A percentile compares a stretch with the other conserved stretches of the same genome.
Evolutionary conservation across 2,113 vertebrate genomes (phyloP).

Genomic region (Oxyura jamaicensis): DNA sequence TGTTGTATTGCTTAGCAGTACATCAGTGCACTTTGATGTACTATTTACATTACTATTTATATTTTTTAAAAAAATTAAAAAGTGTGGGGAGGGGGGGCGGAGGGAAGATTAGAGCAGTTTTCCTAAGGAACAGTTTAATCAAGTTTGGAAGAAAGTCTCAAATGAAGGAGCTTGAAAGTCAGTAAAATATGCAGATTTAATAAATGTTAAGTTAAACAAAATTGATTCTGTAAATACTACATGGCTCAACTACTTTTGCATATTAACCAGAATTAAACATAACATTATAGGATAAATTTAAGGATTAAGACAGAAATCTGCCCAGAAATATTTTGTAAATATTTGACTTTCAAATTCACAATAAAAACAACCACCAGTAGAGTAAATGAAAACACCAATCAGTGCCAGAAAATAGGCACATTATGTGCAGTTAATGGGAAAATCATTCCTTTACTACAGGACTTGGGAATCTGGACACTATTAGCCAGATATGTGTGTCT

Average conservation of each 20-base stretch:
- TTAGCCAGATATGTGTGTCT: not conserved
- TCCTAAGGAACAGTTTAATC: conserved; percentile 1
- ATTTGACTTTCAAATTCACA: not conserved
- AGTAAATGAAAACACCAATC: not conserved
- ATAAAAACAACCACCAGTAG: not conserved
- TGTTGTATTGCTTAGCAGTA: conserved; percentile 39
- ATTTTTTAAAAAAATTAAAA: no score
- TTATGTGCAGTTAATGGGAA: not conserved
- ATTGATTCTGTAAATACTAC: conserved; percentile 4
- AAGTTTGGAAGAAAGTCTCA: conserved; percentile 13
- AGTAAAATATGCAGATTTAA: conserved; percentile 12
- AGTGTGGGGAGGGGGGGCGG: no score
- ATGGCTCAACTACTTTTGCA: not conserved
- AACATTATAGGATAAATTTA: not conserved
- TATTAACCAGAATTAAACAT: conserved; percentile 18
- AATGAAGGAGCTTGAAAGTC: not conserved
- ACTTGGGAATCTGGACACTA: not conserved
- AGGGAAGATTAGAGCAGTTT: not conserved
- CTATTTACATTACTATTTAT: no score
- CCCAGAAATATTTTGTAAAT: not conserved
- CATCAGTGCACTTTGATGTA: conserved; percentile 14
- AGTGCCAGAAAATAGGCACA: not conserved
- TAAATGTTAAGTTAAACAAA: conserved; percentile 22
- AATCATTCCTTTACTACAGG: not conserved
- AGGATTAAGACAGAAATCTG: not conserved